These are phyloP conservation scores for Cricetomys ansorgei DNA, from an alignment of 2,113 vertebrate genomes.

Conservation along the genomic window DNA sequence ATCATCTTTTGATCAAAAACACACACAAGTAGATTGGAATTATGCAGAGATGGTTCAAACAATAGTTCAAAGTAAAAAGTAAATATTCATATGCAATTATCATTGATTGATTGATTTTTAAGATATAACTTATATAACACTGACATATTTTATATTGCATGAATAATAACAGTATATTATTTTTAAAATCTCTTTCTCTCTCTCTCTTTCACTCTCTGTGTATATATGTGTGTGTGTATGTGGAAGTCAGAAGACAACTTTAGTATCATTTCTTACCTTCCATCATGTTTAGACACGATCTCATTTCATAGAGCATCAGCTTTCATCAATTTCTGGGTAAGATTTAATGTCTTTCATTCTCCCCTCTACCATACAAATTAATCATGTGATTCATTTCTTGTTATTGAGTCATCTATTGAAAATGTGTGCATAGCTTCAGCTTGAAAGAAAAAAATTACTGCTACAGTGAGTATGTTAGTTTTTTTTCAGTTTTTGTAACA, in stretches of 20 bases:
- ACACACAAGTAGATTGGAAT: not conserved
- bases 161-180: not conserved
- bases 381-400: not conserved
- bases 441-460: not conserved
- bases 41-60: not conserved
- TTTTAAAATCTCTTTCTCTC: not conserved
- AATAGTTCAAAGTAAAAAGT: not conserved
- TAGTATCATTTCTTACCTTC: not conserved
- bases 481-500: not conserved
- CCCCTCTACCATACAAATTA: not conserved
- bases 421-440: not conserved
- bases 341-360: not conserved
- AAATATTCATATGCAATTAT: not conserved
- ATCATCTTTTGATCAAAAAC: not conserved
- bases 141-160: not conserved
- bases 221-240: not conserved
- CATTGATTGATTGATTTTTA: not conserved
- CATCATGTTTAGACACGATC: not conserved
- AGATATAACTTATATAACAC: not conserved
- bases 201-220: not conserved
- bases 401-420: not conserved
- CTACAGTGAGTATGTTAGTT: not conserved
- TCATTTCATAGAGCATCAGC: not conserved
- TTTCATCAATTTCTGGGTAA: not conserved
- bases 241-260: not conserved